These are phyloP conservation scores for Rhinichthys klamathensis DNA, from an alignment of 2,113 vertebrate species.

Conservation along the genomic window DNA sequence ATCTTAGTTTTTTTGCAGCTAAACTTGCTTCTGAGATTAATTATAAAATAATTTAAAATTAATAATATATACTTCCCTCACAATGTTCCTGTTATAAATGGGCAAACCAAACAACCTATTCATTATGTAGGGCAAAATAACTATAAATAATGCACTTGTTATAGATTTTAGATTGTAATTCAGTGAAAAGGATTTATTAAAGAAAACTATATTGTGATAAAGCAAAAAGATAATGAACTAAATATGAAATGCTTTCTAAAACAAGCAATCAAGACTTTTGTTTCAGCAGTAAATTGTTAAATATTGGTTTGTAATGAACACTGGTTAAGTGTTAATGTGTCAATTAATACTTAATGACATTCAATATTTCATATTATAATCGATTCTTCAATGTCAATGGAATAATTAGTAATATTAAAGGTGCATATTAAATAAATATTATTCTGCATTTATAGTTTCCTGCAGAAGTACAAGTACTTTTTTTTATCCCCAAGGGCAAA, in stretches of 20 bases:
- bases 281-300: not conserved
- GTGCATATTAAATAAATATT: not conserved
- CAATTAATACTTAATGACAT: not conserved
- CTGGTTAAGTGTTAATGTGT: not conserved
- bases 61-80: not conserved
- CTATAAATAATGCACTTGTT: not conserved
- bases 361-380: constrained; percentile 7
- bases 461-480: not conserved
- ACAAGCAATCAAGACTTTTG: no score
- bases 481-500: not conserved
- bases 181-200: not conserved
- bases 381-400: not conserved
- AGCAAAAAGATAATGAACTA: not conserved
- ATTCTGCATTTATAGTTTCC: not conserved
- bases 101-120: not conserved
- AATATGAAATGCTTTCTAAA: not conserved
- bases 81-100: not conserved
- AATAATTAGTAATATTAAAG: not conserved
- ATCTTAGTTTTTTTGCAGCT: not conserved
- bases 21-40: not conserved
- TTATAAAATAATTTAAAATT: not conserved
- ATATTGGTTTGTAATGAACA: not conserved
- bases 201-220: not conserved
- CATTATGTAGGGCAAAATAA: not conserved
- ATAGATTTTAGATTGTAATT: not conserved